Conservation (phyloP, 2,888 invertebrate species). For the Epistrophella euchroma region DNA sequence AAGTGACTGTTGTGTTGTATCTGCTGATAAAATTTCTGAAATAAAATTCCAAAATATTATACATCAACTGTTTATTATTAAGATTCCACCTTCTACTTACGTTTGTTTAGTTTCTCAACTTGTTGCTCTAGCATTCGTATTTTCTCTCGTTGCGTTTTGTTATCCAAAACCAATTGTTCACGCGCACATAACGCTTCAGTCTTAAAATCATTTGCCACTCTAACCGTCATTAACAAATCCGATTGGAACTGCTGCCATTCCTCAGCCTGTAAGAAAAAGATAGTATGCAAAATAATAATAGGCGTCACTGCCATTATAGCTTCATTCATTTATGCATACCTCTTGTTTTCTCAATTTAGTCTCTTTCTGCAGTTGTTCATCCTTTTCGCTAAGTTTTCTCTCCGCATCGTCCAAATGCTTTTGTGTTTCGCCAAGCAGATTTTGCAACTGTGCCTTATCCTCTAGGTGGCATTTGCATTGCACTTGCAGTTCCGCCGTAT, state of each 20-base stretch:
- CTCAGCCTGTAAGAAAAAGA: slow-evolving; percentile 83
- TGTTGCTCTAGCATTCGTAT: slow-evolving; percentile 91
- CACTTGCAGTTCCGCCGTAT: slow-evolving; percentile 87
- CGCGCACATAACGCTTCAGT: slow-evolving; percentile 97
- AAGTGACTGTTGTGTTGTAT: slow-evolving; percentile 85
- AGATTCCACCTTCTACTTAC: slow-evolving; percentile 77
- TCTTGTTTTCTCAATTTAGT: slow-evolving; percentile 87
- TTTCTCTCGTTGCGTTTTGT: slow-evolving; percentile 91
- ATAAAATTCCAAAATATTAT: slow-evolving; percentile 6
- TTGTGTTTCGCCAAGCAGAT: slow-evolving; percentile 88
- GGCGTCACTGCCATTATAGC: slow-evolving; percentile 76
- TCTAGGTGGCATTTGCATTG: slow-evolving; percentile 84
- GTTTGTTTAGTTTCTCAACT: slow-evolving; percentile 89
- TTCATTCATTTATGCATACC: slow-evolving; percentile 83
- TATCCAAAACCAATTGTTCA: slow-evolving; percentile 92
- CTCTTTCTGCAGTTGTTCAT: slow-evolving; percentile 88
- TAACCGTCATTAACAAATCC: slow-evolving; percentile 95
- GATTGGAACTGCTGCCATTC: slow-evolving; percentile 98
- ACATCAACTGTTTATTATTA: background rate
- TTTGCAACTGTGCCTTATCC: slow-evolving; percentile 83
- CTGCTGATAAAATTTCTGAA: slow-evolving; percentile 64
- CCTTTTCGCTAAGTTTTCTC: slow-evolving; percentile 87
- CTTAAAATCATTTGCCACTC: slow-evolving; percentile 98
- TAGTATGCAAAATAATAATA: background rate
- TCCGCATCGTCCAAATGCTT: slow-evolving; percentile 90